Evolutionary conservation across 2,888 invertebrate genomes (phyloP), one percentile per base, ranked within the genome.

Genomic region (Hypselothyrea guttata): DNA sequence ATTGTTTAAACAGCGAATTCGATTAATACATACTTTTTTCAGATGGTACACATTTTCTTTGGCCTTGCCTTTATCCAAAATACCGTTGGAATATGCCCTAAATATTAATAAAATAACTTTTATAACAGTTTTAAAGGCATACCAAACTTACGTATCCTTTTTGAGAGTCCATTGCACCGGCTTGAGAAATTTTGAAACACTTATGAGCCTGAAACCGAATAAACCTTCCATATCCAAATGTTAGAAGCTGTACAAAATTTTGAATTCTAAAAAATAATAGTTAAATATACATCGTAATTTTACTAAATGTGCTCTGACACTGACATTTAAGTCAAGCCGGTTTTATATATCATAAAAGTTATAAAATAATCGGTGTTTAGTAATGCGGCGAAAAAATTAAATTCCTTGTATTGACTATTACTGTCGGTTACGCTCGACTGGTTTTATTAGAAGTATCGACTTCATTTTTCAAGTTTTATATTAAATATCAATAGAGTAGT

Each of bases 21-120:
- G 33, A 41, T 12, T 13, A 4, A 3, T 46, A 59, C 57, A 2
- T 0, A 52, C 63, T 9, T 42, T 31, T 41, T 54, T 63, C 1
- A 49, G 41, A 12, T 40, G 40, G 30, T 40, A 18, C 2, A 75
- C 52, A 45, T 73, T 72, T 51, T 74, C 72, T 30, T 65, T 69
- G 0, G 67, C 51, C 15, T 60, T 53, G 7, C 63, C 73, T 31
- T 71, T 67, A 5, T 84, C 65, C 1, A 49, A 52, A 0, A 66
- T 18, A 9, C 40, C 45, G 4, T 48, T 56, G 4, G 35, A 30
- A 22, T 22, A 22, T 22, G 5, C 22, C 5, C 22, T 22, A 22
- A 5, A 22, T 22, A n/a, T n/a, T n/a, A n/a, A n/a, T n/a, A n/a
- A n/a, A n/a, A n/a, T n/a, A n/a, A n/a, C n/a, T n/a, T n/a, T n/a